These are phyloP conservation scores for Actinia tenebrosa DNA, from an alignment of 64 coral and sea anemone genomes.

Conservation along the genomic window DNA sequence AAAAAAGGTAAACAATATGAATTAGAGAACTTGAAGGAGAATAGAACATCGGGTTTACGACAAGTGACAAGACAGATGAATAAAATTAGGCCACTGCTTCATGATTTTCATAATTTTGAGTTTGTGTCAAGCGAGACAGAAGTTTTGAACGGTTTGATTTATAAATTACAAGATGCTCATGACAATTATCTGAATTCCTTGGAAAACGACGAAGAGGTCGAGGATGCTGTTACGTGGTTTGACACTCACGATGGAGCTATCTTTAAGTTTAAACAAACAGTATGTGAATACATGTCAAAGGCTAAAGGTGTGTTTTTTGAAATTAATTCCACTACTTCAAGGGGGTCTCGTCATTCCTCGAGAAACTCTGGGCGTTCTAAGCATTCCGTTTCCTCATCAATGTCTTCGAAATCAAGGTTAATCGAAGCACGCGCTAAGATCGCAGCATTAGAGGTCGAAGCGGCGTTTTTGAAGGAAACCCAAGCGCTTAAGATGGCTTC, in stretches of 20 bases:
- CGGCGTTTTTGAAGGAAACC: no score
- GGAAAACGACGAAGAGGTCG: neutral
- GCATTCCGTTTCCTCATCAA: neutral
- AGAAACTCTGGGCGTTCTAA: no score
- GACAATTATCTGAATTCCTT: slow-evolving; percentile 17
- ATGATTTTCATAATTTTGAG: slow-evolving; percentile 42
- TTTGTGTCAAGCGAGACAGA: slow-evolving; percentile 35
- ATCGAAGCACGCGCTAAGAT: slow-evolving; percentile 21
- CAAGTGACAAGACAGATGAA: slow-evolving; percentile 34
- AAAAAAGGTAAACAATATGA: slow-evolving; percentile 31
- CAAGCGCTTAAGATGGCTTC: no score
- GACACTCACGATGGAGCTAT: no score
- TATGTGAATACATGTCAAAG: slow-evolving; percentile 37
- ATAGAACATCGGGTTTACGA: slow-evolving; percentile 3
- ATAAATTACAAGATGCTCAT: slow-evolving; percentile 22
- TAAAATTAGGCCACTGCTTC: slow-evolving; percentile 25
- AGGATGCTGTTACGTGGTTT: no score
- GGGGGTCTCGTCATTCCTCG: no score
- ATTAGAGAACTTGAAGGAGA: neutral
- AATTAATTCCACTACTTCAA: slow-evolving; percentile 13
- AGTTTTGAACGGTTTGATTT: slow-evolving; percentile 19
- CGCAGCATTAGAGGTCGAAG: neutral
- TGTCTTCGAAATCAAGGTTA: slow-evolving; percentile 25
- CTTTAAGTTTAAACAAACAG: neutral
- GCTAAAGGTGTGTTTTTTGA: slow-evolving; percentile 3